These are phyloP conservation scores for Heliconius aoede DNA, from an alignment of 2,888 invertebrate species.

Conservation along the genomic window DNA sequence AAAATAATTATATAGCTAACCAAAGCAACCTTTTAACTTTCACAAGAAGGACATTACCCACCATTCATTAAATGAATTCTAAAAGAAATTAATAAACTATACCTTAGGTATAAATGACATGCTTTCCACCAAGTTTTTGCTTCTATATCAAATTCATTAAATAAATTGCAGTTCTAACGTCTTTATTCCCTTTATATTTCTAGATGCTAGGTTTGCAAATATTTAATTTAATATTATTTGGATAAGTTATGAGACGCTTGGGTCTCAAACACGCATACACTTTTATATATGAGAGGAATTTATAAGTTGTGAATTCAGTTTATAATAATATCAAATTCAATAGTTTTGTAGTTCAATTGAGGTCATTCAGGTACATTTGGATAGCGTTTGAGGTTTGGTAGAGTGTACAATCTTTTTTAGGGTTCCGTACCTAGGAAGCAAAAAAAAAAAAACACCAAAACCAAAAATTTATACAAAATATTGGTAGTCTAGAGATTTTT, in stretches of 20 bases:
- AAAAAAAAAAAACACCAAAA: too few species aligned
- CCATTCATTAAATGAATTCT: neutral
- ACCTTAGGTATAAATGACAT: too few species aligned
- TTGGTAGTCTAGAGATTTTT: too few species aligned
- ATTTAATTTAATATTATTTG: slow-evolving; percentile 8
- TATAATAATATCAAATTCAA: neutral
- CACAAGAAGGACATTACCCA: neutral
- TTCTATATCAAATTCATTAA: neutral
- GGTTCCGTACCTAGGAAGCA: too few species aligned
- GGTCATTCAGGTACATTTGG: neutral
- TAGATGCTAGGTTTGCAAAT: neutral
- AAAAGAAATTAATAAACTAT: neutral
- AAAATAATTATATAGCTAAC: too few species aligned
- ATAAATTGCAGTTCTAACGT: neutral
- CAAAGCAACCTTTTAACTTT: neutral
- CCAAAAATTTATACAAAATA: too few species aligned
- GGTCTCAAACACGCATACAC: neutral
- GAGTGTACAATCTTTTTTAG: too few species aligned
- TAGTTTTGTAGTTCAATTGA: neutral
- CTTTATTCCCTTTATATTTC: neutral
- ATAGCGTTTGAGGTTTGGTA: too few species aligned
- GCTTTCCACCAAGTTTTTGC: too few species aligned
- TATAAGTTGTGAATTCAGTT: neutral
- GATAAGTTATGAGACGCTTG: slow-evolving; percentile 7
- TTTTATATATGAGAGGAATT: neutral